Evolutionary conservation across 1,140 invertebrate species (phyloP), one percentile per base, ranked within the genome.

Genomic region (Zaprionus taronus): DNA sequence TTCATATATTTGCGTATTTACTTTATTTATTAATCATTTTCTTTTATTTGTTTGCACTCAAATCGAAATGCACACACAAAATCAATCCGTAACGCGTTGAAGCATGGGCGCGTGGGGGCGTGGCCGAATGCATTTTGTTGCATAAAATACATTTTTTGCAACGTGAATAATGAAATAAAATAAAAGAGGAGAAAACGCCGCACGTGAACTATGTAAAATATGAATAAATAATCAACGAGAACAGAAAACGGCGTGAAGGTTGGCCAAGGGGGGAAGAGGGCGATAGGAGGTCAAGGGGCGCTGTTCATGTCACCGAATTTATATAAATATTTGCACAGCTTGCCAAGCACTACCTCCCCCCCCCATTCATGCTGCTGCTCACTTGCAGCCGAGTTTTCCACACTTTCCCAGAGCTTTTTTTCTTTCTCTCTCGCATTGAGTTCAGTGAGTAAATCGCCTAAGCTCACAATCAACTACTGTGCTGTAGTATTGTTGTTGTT

Each of bases 41-140:
- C 51, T 57, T 55, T 55, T 51, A 15, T 64, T 49, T 63, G 47
- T 66, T 77, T 66, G 72, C 61, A 47, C 61, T 65, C 55, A 55
- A 62, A 66, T 38, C 28, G 41, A 67, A 66, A 77, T 62, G 66
- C 74, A 67, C 31, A 67, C 31, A 73, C 63, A 72, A 77, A 77
- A 72, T 77, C 63, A 67, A 77, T 77, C 58, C 49, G 57, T 58
- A 70, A 69, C 38, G 44, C 61, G 36, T 60, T 57, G 20, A 20
- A 61, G 44, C 70, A 15, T 60, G 57, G n/a, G 17, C 24, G 24
- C 2, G 14, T 1, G 20, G 6, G 38, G 58, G 22, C 53, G 26
- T 28, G 41, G 15, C 22, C 11, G 4, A n/a, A 7, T 41, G 34
- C 36, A 61, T 44, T 60, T 76, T 62, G 63, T 63, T 66, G 41